phyloP scores from a whole-genome alignment of 2,113 vertebrate genomes.

The Nothoprocta perdicaria region DNA sequence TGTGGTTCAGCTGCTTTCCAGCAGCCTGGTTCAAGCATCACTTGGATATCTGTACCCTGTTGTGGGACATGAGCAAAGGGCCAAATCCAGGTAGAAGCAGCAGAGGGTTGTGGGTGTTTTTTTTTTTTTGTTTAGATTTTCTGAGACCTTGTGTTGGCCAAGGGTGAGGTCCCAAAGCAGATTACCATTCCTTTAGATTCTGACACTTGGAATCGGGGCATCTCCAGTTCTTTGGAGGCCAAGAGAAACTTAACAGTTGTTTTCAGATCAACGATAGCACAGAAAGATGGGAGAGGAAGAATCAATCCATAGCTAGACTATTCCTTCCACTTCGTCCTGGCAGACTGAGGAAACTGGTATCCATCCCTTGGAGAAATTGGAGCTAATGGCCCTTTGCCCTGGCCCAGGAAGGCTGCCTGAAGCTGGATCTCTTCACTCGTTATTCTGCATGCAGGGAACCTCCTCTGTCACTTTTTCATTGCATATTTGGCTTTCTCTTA shows the following conservation, averaged over 20 bases:
- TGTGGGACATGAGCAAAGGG: neutral
- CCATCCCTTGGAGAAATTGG: neutral
- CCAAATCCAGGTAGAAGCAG: too few species aligned
- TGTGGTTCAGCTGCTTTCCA: neutral
- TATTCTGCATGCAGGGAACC: neutral
- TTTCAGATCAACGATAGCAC: neutral
- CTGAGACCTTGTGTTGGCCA: too few species aligned
- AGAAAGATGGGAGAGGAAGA: neutral
- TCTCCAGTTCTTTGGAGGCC: neutral
- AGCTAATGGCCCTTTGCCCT: fast-evolving
- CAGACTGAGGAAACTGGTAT: fast-evolving
- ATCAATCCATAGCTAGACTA: neutral
- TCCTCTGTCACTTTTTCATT: neutral
- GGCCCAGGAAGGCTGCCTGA: neutral
- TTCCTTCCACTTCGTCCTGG: neutral
- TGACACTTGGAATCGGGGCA: neutral
- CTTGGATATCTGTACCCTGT: neutral
- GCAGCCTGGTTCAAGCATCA: neutral
- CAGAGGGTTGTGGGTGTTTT: too few species aligned
- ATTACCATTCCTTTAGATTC: neutral
- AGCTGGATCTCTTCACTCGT: neutral
- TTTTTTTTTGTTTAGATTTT: too few species aligned
- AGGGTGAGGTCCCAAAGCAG: neutral
- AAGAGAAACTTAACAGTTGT: neutral
- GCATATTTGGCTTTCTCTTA: neutral